Evolutionary conservation across 2,797 vertebrate genomes (phyloP).

Genomic region (Poliocrania exsul): DNA sequence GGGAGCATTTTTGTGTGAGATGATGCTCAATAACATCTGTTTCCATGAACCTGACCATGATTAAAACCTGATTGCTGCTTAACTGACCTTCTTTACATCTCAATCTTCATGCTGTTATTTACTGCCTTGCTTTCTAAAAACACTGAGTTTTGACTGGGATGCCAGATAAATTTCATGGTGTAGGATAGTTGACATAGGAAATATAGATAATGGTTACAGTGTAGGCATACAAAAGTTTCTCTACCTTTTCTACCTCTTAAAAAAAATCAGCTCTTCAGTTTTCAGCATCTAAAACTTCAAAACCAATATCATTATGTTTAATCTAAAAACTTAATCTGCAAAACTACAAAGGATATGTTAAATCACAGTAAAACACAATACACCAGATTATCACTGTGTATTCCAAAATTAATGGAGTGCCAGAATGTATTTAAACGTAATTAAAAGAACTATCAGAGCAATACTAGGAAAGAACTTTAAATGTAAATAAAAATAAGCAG

Average conservation of each 20-base stretch:
- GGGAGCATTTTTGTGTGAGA: background rate
- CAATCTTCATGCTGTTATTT: background rate
- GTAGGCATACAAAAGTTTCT: background rate
- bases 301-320: background rate
- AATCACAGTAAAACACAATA: background rate
- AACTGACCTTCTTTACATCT: background rate
- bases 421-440: background rate
- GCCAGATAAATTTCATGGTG: background rate
- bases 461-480: background rate
- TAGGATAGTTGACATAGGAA: background rate
- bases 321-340: background rate
- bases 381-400: background rate
- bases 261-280: background rate
- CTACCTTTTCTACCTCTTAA: background rate
- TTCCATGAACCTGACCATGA: background rate
- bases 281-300: background rate
- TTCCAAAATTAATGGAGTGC: background rate
- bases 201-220: background rate
- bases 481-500: background rate
- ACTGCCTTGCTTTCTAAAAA: background rate
- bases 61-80: background rate
- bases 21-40: background rate
- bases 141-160: background rate
- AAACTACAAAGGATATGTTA: background rate
- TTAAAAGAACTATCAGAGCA: background rate